These are phyloP conservation scores for Entomobrya proxima DNA, from an alignment of 2,888 invertebrate species.

Conservation along the genomic window DNA sequence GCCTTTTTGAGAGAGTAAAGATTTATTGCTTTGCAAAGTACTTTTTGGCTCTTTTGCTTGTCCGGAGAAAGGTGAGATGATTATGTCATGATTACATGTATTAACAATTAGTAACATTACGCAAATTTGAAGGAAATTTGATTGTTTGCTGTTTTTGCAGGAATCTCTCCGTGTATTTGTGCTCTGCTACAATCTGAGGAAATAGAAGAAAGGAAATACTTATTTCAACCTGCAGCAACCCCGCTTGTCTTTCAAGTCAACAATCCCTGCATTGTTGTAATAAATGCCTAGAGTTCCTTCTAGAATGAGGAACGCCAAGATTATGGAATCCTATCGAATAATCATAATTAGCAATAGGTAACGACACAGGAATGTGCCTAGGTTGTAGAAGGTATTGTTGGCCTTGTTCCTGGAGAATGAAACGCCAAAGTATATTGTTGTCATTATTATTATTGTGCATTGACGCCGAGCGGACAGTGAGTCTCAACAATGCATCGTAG, in stretches of 20 bases:
- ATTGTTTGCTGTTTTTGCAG: too few species aligned
- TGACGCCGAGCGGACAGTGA: conserved; percentile 20
- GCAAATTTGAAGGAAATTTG: too few species aligned
- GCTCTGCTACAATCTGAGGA: not conserved
- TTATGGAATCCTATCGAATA: conserved; percentile 22
- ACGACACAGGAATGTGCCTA: conserved; percentile 41
- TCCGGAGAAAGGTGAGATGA: too few species aligned
- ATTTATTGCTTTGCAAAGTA: too few species aligned
- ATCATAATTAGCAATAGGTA: conserved; percentile 51
- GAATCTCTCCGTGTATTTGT: too few species aligned
- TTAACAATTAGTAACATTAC: too few species aligned
- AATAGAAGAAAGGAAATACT: not conserved
- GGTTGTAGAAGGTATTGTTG: not conserved
- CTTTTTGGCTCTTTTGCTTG: too few species aligned
- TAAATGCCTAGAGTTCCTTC: conserved; percentile 18
- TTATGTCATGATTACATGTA: too few species aligned
- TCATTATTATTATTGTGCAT: not conserved
- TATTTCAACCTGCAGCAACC: not conserved
- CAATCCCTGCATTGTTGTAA: not conserved
- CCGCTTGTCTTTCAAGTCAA: conserved; percentile 28
- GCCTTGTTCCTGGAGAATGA: conserved; percentile 40
- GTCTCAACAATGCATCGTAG: conserved; percentile 53
- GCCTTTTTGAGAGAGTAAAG: too few species aligned
- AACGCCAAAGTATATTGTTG: conserved; percentile 28
- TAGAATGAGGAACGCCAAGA: conserved; percentile 26